Percentiles rank a stretch among this genome's conserved stretches.
These are phyloP conservation scores for Cacoxenus indagator DNA, from an alignment of 2,888 invertebrate species.

Conservation along the genomic window DNA sequence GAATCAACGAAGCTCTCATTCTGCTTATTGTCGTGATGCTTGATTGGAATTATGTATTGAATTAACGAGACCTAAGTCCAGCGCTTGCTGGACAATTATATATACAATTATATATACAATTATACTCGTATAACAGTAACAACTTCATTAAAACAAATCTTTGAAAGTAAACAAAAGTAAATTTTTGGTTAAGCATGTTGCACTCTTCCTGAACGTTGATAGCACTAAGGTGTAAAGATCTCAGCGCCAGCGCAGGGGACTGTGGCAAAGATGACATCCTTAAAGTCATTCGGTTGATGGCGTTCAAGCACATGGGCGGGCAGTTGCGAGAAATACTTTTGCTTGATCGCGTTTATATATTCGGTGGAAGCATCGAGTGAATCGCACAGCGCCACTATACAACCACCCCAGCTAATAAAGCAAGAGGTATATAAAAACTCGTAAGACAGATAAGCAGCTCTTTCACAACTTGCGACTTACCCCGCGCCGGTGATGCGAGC, in stretches of 20 bases:
- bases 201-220: too few relatives aligned
- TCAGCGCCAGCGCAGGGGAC: constrained; percentile 68
- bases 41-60: too few relatives aligned
- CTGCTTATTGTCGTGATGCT: too few relatives aligned
- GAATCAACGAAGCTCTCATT: too few relatives aligned
- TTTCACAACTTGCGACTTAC: constrained; percentile 65
- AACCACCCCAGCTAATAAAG: constrained; percentile 92
- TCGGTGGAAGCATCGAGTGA: constrained; percentile 75
- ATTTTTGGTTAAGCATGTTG: too few relatives aligned
- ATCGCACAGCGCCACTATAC: constrained; percentile 81
- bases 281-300: constrained; percentile 71
- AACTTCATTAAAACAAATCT: too few relatives aligned
- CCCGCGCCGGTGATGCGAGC: constrained; percentile 97
- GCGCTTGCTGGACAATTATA: neutral
- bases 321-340: constrained; percentile 78
- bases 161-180: too few relatives aligned
- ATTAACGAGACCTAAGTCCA: too few relatives aligned
- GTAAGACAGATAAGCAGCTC: neutral
- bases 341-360: constrained; percentile 79
- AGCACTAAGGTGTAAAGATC: constrained; percentile 39
- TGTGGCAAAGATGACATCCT: constrained; percentile 80
- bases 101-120: too few relatives aligned
- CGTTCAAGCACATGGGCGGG: constrained; percentile 69
- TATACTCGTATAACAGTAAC: too few relatives aligned
- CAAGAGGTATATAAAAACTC: constrained; percentile 30